Base-by-base conservation (phyloP, 2,888 invertebrate genomes). In the Ceriagrion tenellum region DNA sequence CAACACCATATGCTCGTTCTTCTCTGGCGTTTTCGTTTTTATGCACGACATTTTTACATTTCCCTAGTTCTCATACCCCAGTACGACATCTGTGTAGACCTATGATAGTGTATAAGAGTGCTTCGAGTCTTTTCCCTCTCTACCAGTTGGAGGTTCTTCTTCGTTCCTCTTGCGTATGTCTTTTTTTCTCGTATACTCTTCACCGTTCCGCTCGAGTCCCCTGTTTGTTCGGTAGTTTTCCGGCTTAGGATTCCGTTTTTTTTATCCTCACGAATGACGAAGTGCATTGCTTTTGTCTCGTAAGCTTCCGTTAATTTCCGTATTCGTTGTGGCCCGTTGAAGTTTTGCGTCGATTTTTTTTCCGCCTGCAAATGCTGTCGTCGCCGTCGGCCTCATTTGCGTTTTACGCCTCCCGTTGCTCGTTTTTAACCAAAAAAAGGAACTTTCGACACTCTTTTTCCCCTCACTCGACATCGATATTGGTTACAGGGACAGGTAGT, bases 251-350 rank as follows among this genome's bases (percentile, higher is more conserved):
- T 1, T 81, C 30, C 81, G 30, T 12, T 30, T 81, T 81, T 35
- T 81, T 81, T 35, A 10, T 12, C 81, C 35, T 81, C 35, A 35
- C 35, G 30, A 16, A 2, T 81, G 12, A 8, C 81, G 30, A 81
- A 81, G 13, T 81, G 81, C 35, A 81, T 35, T 18, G 81, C 35
- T 81, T 13, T 81, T 81, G 81, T 81, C 81, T 35, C 13, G n/a
- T 16, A 26, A 81, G 81, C 35, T 35, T 81, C 81, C 81, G 81
- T 81, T 30, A 81, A 81, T 81, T 81, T 81, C 81, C 81, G 30
- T n/a, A 0, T 13, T 81, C 30, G 81, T 35, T 8, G n/a, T 81
- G 81, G 30, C 35, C 81, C 81, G 10, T 13, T 81, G 81, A 81
- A 81, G 30, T 81, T 3, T 35, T 13, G 81, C 81, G 10, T 35